Evolutionary conservation across 2,113 vertebrate genomes (phyloP).

Genomic region (Tilapia sparmanii): DNA sequence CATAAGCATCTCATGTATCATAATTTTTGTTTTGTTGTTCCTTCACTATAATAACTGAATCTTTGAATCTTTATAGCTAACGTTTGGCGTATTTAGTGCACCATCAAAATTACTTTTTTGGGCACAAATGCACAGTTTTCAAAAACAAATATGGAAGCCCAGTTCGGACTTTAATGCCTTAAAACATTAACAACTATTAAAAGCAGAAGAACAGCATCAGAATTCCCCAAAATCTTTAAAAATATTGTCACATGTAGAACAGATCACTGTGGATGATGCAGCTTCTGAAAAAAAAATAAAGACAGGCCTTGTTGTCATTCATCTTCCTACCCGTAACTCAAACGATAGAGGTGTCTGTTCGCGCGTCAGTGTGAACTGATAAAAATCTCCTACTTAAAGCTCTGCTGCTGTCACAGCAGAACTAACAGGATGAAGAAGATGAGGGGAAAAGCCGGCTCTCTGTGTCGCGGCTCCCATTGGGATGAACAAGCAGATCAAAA

Average conservation of each 20-base stretch:
- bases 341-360: not conserved
- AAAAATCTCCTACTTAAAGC: constrained; percentile 16
- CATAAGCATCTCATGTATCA: not conserved
- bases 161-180: not conserved
- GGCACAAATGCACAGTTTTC: not conserved
- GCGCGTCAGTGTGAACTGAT: not conserved
- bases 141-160: not conserved
- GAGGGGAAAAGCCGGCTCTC: not conserved
- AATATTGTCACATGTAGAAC: not conserved
- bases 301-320: not conserved
- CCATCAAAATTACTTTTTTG: not conserved
- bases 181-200: not conserved
- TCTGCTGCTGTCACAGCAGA: not conserved
- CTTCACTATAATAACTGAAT: not conserved
- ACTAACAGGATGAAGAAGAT: not conserved
- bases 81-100: not conserved
- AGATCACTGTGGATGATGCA: not conserved
- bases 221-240: not conserved
- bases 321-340: constrained; percentile 16
- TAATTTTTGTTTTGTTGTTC: not conserved
- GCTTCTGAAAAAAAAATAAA: not conserved
- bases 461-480: not conserved
- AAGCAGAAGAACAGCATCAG: not conserved
- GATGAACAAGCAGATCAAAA: constrained; percentile 28
- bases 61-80: not conserved